Conservation (phyloP, 35 echinoderm and acorn worm species). For the Hemicentrotus pulcherrimus region DNA sequence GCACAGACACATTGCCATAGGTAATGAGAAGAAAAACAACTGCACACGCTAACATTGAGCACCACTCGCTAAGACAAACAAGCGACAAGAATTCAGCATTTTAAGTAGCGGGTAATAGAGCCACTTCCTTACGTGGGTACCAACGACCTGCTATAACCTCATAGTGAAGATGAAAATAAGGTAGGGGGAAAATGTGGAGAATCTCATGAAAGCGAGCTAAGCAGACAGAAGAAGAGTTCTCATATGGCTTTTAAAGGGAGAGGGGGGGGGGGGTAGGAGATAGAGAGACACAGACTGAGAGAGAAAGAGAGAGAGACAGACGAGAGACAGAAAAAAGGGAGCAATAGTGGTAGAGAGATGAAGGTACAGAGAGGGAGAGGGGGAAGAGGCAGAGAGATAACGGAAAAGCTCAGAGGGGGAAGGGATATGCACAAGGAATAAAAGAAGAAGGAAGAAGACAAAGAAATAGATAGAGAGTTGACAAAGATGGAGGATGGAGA, state of each 20-base stretch:
- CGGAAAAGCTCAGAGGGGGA: background rate
- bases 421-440: no score
- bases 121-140: background rate
- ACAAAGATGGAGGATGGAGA: no score
- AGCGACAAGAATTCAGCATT: background rate
- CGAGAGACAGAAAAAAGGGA: background rate
- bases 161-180: background rate
- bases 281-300: background rate
- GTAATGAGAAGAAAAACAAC: conserved; percentile 4
- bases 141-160: background rate
- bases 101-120: background rate
- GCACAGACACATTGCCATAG: background rate
- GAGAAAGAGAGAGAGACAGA: background rate
- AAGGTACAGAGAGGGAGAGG: no score
- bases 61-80: background rate
- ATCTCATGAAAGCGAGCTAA: background rate
- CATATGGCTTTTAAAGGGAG: background rate
- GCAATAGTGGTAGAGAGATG: background rate
- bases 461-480: background rate
- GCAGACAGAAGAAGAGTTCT: background rate
- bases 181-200: background rate
- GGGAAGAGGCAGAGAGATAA: background rate
- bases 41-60: background rate
- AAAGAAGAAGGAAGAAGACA: background rate
- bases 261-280: background rate